These are phyloP conservation scores for Anarhynchus alexandrinus DNA, from an alignment of 2,113 vertebrate species.

Conservation along the genomic window DNA sequence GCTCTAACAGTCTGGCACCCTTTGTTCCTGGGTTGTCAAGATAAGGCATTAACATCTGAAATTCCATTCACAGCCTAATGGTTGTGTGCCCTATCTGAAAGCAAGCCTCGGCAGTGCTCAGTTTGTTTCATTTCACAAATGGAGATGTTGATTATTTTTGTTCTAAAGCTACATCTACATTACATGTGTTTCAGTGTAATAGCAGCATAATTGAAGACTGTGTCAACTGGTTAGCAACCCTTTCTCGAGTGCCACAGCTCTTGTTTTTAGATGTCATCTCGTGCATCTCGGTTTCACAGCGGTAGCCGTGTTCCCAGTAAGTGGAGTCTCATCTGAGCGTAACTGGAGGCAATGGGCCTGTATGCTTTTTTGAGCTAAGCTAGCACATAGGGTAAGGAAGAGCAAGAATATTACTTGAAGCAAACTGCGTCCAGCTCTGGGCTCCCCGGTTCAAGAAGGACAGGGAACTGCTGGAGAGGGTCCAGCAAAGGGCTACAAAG, in stretches of 20 bases:
- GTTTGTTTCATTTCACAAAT: slow-evolving; percentile 23
- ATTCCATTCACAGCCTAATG: not conserved
- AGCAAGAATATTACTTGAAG: not conserved
- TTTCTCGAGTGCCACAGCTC: not conserved
- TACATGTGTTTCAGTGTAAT: slow-evolving; percentile 18
- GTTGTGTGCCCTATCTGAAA: not conserved
- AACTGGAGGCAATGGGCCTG: not conserved
- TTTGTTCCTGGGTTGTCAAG: not conserved
- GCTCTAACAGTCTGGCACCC: not conserved
- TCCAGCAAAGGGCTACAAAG: no score
- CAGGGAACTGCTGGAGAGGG: no score
- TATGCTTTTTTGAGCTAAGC: not conserved
- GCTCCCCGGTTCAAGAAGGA: no score
- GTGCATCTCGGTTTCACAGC: not conserved
- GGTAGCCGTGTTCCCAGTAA: not conserved
- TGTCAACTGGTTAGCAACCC: slow-evolving; percentile 13
- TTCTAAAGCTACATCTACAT: not conserved
- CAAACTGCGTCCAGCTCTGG: not conserved
- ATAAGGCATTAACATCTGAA: not conserved
- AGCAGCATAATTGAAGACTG: slow-evolving; percentile 24
- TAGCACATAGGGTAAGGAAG: not conserved
- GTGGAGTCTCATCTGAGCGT: not conserved
- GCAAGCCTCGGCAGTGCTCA: not conserved
- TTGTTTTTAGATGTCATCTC: slow-evolving; percentile 8
- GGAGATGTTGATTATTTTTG: not conserved